These are phyloP conservation scores for Nymphalis io DNA, from an alignment of 1,140 invertebrate genomes.

Conservation along the genomic window DNA sequence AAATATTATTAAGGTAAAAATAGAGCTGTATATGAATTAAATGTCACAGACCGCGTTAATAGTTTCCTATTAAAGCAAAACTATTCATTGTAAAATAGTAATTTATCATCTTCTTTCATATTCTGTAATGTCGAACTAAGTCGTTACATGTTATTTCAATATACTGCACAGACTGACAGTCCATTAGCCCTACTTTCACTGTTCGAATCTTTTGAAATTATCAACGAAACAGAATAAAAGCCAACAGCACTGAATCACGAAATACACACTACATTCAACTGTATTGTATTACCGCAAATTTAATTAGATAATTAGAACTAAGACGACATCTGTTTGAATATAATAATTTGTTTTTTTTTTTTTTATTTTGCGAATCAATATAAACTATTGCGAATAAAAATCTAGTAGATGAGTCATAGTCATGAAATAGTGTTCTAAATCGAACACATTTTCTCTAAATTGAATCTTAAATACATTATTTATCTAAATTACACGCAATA, in stretches of 20 bases:
- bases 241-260: not conserved
- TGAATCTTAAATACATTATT: not conserved
- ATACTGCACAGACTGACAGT: slow-evolving; percentile 11
- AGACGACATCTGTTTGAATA: too few species aligned
- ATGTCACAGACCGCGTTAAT: slow-evolving; percentile 17
- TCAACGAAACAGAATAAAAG: not conserved
- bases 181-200: slow-evolving; percentile 14
- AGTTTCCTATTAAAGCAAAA: not conserved
- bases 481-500: not conserved
- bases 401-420: too few species aligned
- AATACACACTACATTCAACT: too few species aligned
- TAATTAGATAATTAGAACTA: too few species aligned
- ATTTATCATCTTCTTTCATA: slow-evolving; percentile 22
- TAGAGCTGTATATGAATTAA: too few species aligned
- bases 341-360: too few species aligned
- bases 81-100: slow-evolving; percentile 14
- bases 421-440: too few species aligned
- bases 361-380: too few species aligned
- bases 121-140: not conserved
- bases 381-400: too few species aligned
- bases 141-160: slow-evolving; percentile 13
- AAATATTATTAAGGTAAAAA: too few species aligned
- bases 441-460: not conserved
- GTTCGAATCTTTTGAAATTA: not conserved
- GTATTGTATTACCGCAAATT: too few species aligned